Evolutionary conservation across 2,797 vertebrate species (phyloP).

Genomic region (Enteromius fasciolatus): DNA sequence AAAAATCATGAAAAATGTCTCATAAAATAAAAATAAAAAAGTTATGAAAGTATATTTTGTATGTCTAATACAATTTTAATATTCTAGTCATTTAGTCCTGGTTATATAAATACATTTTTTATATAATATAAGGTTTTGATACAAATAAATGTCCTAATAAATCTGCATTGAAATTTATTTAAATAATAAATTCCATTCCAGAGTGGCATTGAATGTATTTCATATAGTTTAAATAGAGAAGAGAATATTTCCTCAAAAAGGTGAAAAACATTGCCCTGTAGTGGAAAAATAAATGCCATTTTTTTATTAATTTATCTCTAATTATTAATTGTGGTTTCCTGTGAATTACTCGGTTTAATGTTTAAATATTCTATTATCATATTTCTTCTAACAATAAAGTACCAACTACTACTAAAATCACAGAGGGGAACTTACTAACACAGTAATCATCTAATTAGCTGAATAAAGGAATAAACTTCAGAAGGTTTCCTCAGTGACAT

Average conservation of each 20-base stretch:
- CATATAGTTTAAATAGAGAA: background rate
- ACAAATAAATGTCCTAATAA: background rate
- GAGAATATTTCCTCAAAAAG: background rate
- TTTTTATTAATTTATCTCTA: background rate
- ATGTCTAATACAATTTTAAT: background rate
- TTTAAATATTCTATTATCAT: background rate
- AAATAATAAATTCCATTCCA: background rate
- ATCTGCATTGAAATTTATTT: background rate
- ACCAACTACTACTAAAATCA: background rate
- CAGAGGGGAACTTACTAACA: background rate
- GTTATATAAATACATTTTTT: background rate
- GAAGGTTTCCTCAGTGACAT: constrained; percentile 39
- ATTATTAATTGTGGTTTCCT: background rate
- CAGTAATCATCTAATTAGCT: background rate
- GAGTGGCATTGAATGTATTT: background rate
- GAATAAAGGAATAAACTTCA: constrained; percentile 26
- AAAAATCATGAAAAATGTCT: background rate
- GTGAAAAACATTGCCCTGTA: background rate
- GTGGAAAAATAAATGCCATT: background rate
- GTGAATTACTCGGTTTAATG: background rate
- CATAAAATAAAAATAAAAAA: background rate
- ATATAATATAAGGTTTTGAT: background rate
- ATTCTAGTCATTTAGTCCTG: background rate
- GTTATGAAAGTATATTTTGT: no score
- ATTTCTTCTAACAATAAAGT: background rate